These are phyloP conservation scores for Coracias cyanogaster DNA, from an alignment of 2,797 vertebrate species.

Conservation along the genomic window DNA sequence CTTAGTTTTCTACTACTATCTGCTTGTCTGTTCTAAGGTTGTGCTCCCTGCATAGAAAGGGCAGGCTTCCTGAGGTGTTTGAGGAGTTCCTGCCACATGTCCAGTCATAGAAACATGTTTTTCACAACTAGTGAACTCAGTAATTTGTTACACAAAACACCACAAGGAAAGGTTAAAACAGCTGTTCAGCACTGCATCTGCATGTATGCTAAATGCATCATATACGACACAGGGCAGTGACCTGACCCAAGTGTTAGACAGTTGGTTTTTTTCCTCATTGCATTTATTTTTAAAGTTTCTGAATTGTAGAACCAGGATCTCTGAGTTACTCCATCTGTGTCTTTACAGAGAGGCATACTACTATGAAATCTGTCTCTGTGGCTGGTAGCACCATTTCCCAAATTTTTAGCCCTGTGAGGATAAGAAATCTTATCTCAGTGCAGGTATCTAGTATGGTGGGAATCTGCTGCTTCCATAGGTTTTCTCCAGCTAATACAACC, in stretches of 20 bases:
- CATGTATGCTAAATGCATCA: background rate
- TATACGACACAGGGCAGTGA: background rate
- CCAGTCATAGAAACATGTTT: background rate
- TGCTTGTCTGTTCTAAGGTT: background rate
- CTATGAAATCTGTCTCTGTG: background rate
- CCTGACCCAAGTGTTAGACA: background rate
- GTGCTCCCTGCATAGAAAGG: background rate
- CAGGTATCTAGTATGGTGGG: background rate
- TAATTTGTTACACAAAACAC: background rate
- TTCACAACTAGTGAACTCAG: background rate
- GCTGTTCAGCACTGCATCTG: background rate
- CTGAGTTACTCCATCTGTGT: background rate
- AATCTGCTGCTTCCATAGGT: background rate
- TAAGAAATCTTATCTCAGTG: background rate
- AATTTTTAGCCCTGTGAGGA: background rate
- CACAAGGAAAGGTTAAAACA: background rate
- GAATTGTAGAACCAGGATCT: background rate
- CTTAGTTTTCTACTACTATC: background rate
- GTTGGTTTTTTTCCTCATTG: background rate
- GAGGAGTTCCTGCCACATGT: background rate
- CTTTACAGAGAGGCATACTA: background rate
- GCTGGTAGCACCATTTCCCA: background rate
- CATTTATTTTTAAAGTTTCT: background rate
- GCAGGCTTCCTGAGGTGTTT: background rate
- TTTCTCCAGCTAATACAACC: background rate